These are phyloP conservation scores for Choreutis nemorana DNA, from an alignment of 2,888 invertebrate species.

Conservation along the genomic window DNA sequence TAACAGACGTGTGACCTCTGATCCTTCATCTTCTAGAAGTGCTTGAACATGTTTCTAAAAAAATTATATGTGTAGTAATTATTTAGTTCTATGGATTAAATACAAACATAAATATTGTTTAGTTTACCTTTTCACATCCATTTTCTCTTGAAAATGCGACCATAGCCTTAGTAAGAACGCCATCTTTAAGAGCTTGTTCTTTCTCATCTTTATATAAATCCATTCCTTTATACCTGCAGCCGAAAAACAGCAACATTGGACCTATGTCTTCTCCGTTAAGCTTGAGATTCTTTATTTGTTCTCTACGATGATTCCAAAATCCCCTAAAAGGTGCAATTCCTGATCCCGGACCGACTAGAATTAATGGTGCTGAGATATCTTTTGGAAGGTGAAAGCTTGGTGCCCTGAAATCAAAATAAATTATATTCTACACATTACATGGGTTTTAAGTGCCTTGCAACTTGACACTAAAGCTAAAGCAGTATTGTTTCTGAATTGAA, in stretches of 20 bases:
- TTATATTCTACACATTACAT: not conserved
- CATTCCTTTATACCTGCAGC: slow-evolving; percentile 80
- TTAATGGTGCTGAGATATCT: slow-evolving; percentile 76
- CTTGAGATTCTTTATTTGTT: slow-evolving; percentile 23
- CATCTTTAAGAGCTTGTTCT: slow-evolving; percentile 69
- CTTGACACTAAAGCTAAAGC: too few relatives aligned
- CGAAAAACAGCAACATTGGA: slow-evolving; percentile 84
- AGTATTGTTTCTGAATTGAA: too few relatives aligned
- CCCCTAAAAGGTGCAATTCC: slow-evolving; percentile 95
- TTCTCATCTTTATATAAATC: slow-evolving; percentile 88
- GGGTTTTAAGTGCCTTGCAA: too few relatives aligned
- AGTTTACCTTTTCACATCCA: slow-evolving; percentile 74
- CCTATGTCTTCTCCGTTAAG: slow-evolving; percentile 25
- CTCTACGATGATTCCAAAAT: slow-evolving; percentile 86
- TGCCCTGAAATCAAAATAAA: slow-evolving; percentile 66
- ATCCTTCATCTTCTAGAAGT: slow-evolving; percentile 79
- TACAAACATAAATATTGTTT: too few relatives aligned
- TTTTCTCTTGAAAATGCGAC: slow-evolving; percentile 84
- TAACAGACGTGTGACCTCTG: slow-evolving; percentile 77
- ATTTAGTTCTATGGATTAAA: not conserved
- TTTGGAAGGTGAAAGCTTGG: slow-evolving; percentile 85
- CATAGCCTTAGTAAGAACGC: slow-evolving; percentile 76
- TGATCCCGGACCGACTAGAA: slow-evolving; percentile 90
- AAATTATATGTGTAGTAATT: not conserved
- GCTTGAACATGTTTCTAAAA: slow-evolving; percentile 91